Base-by-base conservation (phyloP, 2,888 invertebrate species). In the Azorinus chamasolen region DNA sequence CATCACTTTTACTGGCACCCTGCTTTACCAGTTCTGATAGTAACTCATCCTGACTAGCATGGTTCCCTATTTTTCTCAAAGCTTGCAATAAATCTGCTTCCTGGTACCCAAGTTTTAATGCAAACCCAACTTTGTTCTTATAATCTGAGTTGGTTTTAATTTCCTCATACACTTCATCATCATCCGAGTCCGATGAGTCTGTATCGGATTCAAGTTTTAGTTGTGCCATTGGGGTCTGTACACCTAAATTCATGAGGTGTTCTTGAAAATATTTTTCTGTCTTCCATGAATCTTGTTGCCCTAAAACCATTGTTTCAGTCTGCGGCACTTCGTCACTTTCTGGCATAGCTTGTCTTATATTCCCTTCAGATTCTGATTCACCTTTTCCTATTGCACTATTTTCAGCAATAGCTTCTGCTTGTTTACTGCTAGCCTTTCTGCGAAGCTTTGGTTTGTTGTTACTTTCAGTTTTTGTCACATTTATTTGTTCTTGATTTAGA, bases 91-190 rank as follows among this genome's bases (percentile, higher is more conserved):
- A 96, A 78, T 97, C 95, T 51, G 95, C 95, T 91, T 98, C 98
- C 0, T 97, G 96, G 93, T 98, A 99, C 48, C 98, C 98, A 82
- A 98, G 94, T 93, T 97, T 98, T 64, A 97, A 94, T 0, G 97
- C 98, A 92, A 98, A 98, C 93, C 98, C 97, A 78, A 97, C 96
- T 89, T 96, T 95, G 58, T 95, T 95, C 87, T 94, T 94, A 88
- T 88, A 89, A 4, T 83, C 81, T 1, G 81, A 70, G 54, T 82
- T 79, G 14, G 71, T 77, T 20, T 72, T 72, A 18, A 83, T 71
- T 41, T 63, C 71, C 2, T 71, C 65, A n/a, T 78, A 55, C n/a
- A 79, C 73, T 14, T 79, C 79, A n/a, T 84, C 83, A 41, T 77
- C 58, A 18, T 63, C 68, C 2, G 57, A 48, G 8, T 54, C 54